Base-by-base conservation (phyloP, 2,888 invertebrate species). In the Eubasilissa splendida region DNA sequence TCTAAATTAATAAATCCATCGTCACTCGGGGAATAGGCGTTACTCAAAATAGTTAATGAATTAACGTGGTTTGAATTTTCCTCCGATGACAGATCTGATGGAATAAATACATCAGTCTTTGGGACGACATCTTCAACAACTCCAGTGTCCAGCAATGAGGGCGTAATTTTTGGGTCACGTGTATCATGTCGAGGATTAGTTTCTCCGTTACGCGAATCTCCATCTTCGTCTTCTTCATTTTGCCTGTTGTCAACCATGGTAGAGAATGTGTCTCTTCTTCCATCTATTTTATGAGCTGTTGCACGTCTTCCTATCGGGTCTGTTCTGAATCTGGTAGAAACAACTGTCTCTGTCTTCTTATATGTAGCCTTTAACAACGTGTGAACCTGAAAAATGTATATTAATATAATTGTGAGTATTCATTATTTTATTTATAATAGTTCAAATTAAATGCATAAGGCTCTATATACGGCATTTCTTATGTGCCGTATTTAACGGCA, bases 361-460 rank as follows among this genome's bases (percentile, higher is more conserved):
- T 90, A 91, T 1, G 91, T 90, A 8, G 87, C 85, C 85, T 87
- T 90, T 4, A 91, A 86, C 80, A 91, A 85, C n/a, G 81, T 85
- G 65, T 87, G 90, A 8, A 91, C 91, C 91, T 91, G 68, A 80
- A 65, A 68, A 7, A 42, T 42, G 1, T 42, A 42, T 42, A 1
- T 2, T 42, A 1, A 42, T 42, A 5, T 42, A 42, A 42, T 42
- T 4, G 42, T 42, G 22, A 22, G 22, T 22, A 22, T 22, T 22
- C 22, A 1, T 22, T 22, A 22, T 22, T 22, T 22, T 22, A 22
- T 22, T 22, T 22, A 22, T 22, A 22, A 22, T 22, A 22, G 22
- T 22, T 22, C 0, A 22, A 22, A 22, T 22, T 22, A 22, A 22
- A 1, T 22, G 22, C 22, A 22, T 22, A 22, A 22, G 1, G 22